phyloP scores from a whole-genome alignment of 2,113 vertebrate genomes.

The Odontophorus gujanensis region DNA sequence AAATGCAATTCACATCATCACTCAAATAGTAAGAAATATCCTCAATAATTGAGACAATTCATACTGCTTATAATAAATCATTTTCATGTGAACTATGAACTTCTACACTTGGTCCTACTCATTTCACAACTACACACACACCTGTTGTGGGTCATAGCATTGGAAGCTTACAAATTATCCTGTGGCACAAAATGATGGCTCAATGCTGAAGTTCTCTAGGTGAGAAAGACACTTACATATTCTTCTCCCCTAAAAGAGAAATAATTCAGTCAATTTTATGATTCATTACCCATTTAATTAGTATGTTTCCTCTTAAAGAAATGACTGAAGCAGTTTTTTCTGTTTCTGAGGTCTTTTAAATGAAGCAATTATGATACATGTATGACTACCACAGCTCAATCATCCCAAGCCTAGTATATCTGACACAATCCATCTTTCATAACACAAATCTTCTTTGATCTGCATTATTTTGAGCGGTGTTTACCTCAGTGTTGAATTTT shows the following conservation, averaged over 20 bases:
- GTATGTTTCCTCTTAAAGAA: background rate
- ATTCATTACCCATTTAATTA: background rate
- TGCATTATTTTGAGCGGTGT: background rate
- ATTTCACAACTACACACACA: background rate
- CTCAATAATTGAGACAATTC: background rate
- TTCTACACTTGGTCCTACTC: background rate
- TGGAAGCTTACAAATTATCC: background rate
- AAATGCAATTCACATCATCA: background rate
- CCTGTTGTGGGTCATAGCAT: background rate
- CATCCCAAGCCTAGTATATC: background rate
- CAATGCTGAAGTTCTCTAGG: background rate
- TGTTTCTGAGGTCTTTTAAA: conserved; percentile 1
- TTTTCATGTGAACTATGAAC: background rate
- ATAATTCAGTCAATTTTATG: background rate
- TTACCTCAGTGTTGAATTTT: background rate
- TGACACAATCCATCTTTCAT: background rate
- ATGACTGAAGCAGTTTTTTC: background rate
- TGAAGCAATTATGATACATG: background rate
- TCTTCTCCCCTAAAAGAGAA: background rate
- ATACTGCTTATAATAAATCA: background rate
- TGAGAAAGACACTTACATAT: background rate
- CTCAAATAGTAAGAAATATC: background rate
- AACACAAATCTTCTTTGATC: background rate
- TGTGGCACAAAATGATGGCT: background rate
- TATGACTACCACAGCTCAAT: background rate